Conservation (phyloP, 2,888 invertebrate genomes). For the Ganaspis brasiliensis region DNA sequence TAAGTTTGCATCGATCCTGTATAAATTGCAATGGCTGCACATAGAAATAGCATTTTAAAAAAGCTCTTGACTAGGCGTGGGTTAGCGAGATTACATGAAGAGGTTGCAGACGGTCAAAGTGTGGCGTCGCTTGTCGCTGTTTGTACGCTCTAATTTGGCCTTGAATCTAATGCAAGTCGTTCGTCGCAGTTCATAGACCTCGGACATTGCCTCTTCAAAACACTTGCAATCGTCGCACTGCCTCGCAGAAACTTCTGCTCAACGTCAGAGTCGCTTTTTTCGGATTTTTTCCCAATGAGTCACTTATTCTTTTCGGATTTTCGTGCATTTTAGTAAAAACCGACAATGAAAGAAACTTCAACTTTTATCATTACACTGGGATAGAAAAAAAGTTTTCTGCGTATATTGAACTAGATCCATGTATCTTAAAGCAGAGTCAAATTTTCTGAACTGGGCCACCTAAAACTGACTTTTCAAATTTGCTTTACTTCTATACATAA, state of each 20-base stretch:
- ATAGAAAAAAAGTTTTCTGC: too few species aligned
- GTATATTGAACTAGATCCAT: too few species aligned
- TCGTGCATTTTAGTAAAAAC: background rate
- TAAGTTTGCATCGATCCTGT: conserved; percentile 27
- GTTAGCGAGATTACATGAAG: conserved; percentile 53
- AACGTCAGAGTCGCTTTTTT: conserved; percentile 13
- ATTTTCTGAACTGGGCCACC: too few species aligned
- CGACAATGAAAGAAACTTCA: too few species aligned
- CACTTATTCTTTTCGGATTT: background rate
- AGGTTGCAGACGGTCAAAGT: conserved; percentile 60
- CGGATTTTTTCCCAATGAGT: conserved; percentile 38
- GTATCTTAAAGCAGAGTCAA: too few species aligned
- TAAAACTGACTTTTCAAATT: too few species aligned
- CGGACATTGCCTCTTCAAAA: conserved; percentile 64
- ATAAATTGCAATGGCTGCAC: conserved; percentile 26
- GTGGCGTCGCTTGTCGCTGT: conserved; percentile 51
- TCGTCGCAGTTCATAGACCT: conserved; percentile 72
- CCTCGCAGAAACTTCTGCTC: conserved; percentile 18
- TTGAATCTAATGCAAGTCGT: conserved; percentile 77
- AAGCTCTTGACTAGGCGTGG: conserved; percentile 52
- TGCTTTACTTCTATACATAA: too few species aligned
- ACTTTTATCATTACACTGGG: too few species aligned
- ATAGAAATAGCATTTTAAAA: conserved; percentile 44
- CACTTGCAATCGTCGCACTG: conserved; percentile 39
- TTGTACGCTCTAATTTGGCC: conserved; percentile 75